Evolutionary conservation across 64 coral and sea anemone species (phyloP), one percentile per base, ranked within the genome.

Genomic region (Pocillopora verrucosa): DNA sequence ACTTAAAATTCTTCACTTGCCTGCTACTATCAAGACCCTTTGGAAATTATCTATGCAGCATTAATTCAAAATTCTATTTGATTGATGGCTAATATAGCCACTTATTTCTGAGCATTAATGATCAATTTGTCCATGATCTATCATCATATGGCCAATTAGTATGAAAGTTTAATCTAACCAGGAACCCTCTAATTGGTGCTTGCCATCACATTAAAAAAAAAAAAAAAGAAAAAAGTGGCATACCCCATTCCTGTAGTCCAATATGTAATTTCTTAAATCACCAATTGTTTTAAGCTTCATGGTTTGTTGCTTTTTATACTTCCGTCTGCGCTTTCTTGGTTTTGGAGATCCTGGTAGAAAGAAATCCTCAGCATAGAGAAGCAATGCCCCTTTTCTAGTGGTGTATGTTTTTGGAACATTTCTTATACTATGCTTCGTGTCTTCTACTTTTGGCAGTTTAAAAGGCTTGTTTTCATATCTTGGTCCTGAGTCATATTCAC

Each of bases 171-270:
- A 4, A 51, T 51, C 41, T 51, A 51, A 51, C 41, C 41, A 51
- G 41, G 41, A 51, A 7, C 41, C 41, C 41, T 51, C 41, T 4
- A 51, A 51, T 51, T 51, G 41, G 41, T 1, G 41, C 7, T 7
- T 51, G 41, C 41, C 41, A 51, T 51, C 41, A 30, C 30, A 51
- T 3, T 51, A 51, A 51, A 7, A 51, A 51, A 51, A 51, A 51
- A 1, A 45, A 56, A 20, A 72, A 16, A 16, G 20, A 20, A 72
- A 16, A 16, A 20, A 22, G 11, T 35, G 64, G 84, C 92, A 91
- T 88, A 98, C 96, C 76, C 93, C 96, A 95, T 98, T 98, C 75
- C 95, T 98, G 80, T 98, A 98, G 34, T 92, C 87, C 34, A 98
- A 79, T 56, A 98, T 93, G 16, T 64, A 88, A 70, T 98, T 86